A percentile compares a stretch with the other conserved stretches of the same genome.
Conservation (phyloP, 1,140 invertebrate genomes). For the Drepana arcuata region DNA sequence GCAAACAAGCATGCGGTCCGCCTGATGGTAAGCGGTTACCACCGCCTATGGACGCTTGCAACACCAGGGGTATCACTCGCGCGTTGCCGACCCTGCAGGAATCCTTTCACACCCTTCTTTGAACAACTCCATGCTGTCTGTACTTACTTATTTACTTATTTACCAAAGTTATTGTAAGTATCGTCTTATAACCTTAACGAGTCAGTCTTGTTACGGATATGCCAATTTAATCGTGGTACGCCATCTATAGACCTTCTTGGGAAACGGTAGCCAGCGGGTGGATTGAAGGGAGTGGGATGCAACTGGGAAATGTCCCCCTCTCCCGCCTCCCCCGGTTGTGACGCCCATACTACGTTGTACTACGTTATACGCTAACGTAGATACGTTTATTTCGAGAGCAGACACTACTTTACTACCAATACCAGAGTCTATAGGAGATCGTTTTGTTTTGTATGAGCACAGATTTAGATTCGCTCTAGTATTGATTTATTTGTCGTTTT, state of each 20-base stretch:
- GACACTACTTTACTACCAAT: constrained; percentile 27
- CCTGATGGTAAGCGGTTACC: too few species aligned
- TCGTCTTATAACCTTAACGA: too few species aligned
- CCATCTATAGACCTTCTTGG: constrained; percentile 42
- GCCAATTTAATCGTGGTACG: constrained; percentile 49
- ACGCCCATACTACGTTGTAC: constrained; percentile 22
- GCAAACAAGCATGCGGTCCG: too few species aligned
- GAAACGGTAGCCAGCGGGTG: constrained; percentile 4
- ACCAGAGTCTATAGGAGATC: constrained; percentile 24
- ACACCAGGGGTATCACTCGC: too few species aligned
- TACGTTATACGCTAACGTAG: constrained; percentile 26
- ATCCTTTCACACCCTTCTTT: too few species aligned
- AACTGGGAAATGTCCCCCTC: constrained; percentile 2
- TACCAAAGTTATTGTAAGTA: too few species aligned
- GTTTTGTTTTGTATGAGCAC: too few species aligned
- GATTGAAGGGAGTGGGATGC: neutral
- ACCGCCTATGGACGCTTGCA: too few species aligned
- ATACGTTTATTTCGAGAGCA: constrained; percentile 23
- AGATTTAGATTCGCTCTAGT: constrained; percentile 26
- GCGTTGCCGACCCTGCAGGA: too few species aligned
- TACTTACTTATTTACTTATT: too few species aligned
- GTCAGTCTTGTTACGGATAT: constrained; percentile 36
- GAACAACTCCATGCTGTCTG: too few species aligned
- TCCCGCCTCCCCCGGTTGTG: constrained; percentile 5
- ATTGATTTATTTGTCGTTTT: too few species aligned